phyloP scores from a whole-genome alignment of 2,113 vertebrate species.

The Centropus unirufus region DNA sequence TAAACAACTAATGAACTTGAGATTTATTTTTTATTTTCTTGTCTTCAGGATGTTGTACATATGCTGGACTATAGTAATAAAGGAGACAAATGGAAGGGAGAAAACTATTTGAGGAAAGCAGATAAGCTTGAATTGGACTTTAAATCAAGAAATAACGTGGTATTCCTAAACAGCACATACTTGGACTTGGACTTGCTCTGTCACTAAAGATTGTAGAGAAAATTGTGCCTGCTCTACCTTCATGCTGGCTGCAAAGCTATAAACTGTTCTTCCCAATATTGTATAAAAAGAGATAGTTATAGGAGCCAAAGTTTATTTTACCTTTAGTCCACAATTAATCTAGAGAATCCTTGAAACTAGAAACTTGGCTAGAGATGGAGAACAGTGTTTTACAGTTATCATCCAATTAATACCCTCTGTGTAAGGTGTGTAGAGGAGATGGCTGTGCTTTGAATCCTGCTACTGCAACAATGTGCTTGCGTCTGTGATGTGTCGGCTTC shows the following conservation, averaged over 20 bases:
- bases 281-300: not conserved
- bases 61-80: not conserved
- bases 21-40: not conserved
- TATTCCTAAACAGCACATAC: not conserved
- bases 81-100: not conserved
- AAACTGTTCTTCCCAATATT: not conserved
- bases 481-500: not conserved
- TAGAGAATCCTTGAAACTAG: not conserved
- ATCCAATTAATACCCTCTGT: not conserved
- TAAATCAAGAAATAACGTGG: not conserved
- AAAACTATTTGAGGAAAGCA: not conserved
- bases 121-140: not conserved
- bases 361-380: not conserved
- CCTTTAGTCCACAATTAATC: not conserved
- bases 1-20: not conserved
- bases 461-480: rapidly evolving
- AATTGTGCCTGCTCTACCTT: not conserved
- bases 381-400: not conserved
- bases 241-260: not conserved
- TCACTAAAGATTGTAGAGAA: not conserved
- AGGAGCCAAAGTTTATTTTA: not conserved
- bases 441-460: not conserved
- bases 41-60: not conserved
- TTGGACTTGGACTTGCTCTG: not conserved
- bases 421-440: not conserved